Evolutionary conservation across 2,888 invertebrate genomes (phyloP), one percentile per base, ranked within the genome.

Genomic region (Pediacus dermestoides): DNA sequence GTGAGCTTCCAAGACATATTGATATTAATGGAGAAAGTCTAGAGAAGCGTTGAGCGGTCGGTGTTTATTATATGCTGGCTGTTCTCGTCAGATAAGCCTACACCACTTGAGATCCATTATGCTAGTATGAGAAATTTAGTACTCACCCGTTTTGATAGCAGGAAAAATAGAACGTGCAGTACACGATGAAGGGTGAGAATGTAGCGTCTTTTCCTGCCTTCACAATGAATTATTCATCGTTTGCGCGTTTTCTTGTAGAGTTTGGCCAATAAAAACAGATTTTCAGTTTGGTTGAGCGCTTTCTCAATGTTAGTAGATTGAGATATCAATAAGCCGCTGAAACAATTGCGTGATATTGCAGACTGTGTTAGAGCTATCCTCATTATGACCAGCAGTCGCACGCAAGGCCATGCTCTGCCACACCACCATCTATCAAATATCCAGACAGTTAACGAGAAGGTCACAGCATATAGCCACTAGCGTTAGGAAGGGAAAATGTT

Each of bases 71-170:
- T 53, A 52, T 50, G 50, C 48, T 44, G 57, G 57, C 57, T 59
- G 59, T 51, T 53, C 50, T 54, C 55, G 50, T 53, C 48, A 55
- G 59, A 59, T 59, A 59, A 59, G 58, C 53, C 48, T 52, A 53
- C 55, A 55, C 46, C 55, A 57, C 53, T 57, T 52, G 48, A 48
- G 44, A 53, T 54, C 55, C 57, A 55, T 57, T 55, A 57, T 53
- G 52, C 50, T 44, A 37, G 54, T 54, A 28, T 55, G 54, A 57
- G 55, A 55, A 57, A 57, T 57, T 55, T 55, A 57, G 52, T 53
- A 34, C 52, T 52, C 42, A 42, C 43, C 44, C 51, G 47, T 51
- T 48, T 52, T 49, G 54, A 54, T 52, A 50, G 51, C 49, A 49
- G 48, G 57, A 57, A 57, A 57, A 57, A 56, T 57, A 53, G 54